Base-by-base conservation (phyloP, 2,113 vertebrate genomes). In the Plectropomus leopardus region DNA sequence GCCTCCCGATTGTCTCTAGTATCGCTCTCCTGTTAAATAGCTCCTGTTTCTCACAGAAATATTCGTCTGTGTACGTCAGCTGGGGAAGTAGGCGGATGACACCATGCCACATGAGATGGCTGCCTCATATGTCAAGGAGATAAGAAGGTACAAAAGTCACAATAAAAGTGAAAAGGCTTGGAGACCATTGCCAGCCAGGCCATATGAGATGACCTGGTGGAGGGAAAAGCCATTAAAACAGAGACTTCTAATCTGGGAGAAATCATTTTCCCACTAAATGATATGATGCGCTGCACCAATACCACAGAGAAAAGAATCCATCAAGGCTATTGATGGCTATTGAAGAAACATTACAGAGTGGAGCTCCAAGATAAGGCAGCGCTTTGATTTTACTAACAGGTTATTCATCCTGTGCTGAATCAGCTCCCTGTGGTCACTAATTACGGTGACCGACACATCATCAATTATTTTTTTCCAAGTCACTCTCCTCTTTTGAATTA, bases 41-140 rank as follows among this genome's bases (percentile, higher is more conserved):
- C 70, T 77, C 58, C n/a, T 48, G 53, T 63, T 76, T 77, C 60
- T 59, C 47, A 26, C 13, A 21, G 53, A 71, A 50, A 70, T 51
- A 47, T 68, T 44, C 32, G 10, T 34, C 70, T 11, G 45, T 24
- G 5, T 61, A 34, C 50, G 53, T 78, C 67, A 30, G 44, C 55
- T 77, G 26, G n/a, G 59, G 59, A 70, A 36, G 32, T 51, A 51
- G 60, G 82, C 23, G 70, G 58, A 32, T 32, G 59, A 77, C 80
- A 17, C 57, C 13, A 55, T 57, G 73, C 53, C 82, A 85, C 84
- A 78, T 42, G 82, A 81, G 84, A 80, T 51, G 67, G 44, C 47
- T 59, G 76, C 71, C 45, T 83, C 65, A 65, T 85, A 89, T 77
- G 84, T 86, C 86, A 90, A 76, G 23, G 65, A 84, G 80, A 89